Base-by-base conservation (phyloP, 2,113 vertebrate species). In the Chaenocephalus aceratus region DNA sequence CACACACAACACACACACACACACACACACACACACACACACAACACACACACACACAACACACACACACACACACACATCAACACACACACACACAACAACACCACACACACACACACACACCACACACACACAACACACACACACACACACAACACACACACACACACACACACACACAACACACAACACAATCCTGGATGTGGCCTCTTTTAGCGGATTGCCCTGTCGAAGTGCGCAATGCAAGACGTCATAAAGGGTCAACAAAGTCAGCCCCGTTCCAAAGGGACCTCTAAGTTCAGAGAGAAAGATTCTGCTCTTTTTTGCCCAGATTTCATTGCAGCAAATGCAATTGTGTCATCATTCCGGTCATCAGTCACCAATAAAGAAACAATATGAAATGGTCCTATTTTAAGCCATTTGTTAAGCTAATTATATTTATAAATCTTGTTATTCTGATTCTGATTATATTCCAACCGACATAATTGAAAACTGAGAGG, bases 221-320 rank as follows among this genome's bases (percentile, higher is more conserved):
- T 21, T 21, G 16, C 45, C 45, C 23, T 34, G 78, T 64, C 63
- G 12, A 64, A 54, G 51, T 48, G 12, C 45, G 4, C 59, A 65
- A 84, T 75, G 79, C 30, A 56, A 2, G 34, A 30, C 44, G 65
- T 90, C 84, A 87, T 26, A 0, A 77, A 30, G 67, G 79, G 73
- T 75, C 58, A 72, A 44, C 16, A n/a, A 62, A n/a, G 52, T 10
- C 15, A 12, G 52, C 18, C 57, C 10, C 3, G 6, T 16, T 79
- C 1, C 57, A 63, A 60, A 60, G 1, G 64, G 21, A 44, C 61
- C 6, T 78, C 67, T 26, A 46, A 65, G 76, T 78, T 73, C 44
- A 65, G n/a, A 65, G 23, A 12, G 69, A 67, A 63, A 75, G 52
- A 57, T 58, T n/a, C 49, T 15, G 16, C 54, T 18, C 10, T 26